Conservation (phyloP, 2,888 invertebrate genomes). For the Endotricha flammealis region DNA sequence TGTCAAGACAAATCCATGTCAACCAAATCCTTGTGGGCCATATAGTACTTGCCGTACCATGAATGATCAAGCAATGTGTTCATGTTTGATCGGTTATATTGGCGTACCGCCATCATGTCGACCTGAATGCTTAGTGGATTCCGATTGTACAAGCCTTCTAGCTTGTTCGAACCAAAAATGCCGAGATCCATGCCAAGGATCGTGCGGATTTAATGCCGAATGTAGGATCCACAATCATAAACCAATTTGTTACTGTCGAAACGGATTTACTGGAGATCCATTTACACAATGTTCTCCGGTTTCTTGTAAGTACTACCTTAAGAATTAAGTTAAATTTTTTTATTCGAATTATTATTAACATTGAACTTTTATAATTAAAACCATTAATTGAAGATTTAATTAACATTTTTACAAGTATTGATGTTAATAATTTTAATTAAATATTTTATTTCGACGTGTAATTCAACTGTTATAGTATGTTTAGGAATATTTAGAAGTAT, state of each 20-base stretch:
- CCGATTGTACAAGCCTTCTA: conserved; percentile 85
- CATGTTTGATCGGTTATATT: conserved; percentile 85
- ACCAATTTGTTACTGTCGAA: conserved; percentile 89
- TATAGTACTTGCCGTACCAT: conserved; percentile 83
- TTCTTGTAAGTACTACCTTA: conserved; percentile 50
- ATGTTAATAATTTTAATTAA: neutral
- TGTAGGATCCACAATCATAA: conserved; percentile 91
- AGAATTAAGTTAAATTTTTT: neutral
- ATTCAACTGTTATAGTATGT: too few relatives aligned
- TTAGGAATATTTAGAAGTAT: too few relatives aligned
- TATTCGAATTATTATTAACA: neutral
- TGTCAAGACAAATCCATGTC: conserved; percentile 73
- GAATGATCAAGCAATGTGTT: conserved; percentile 81
- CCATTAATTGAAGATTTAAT: too few relatives aligned
- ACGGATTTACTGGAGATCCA: conserved; percentile 87
- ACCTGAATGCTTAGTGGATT: conserved; percentile 89
- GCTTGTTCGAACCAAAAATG: conserved; percentile 90
- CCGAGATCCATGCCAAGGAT: conserved; percentile 87
- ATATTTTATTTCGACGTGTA: neutral
- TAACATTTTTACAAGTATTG: too few relatives aligned
- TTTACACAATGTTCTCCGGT: conserved; percentile 80
- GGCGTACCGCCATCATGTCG: conserved; percentile 87
- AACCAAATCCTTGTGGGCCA: conserved; percentile 87
- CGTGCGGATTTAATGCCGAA: conserved; percentile 86
- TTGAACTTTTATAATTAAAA: too few relatives aligned